A percentile compares a stretch with the other conserved stretches of the same genome.
Conservation (phyloP, 2,888 invertebrate species). For the Atethmia centrago region DNA sequence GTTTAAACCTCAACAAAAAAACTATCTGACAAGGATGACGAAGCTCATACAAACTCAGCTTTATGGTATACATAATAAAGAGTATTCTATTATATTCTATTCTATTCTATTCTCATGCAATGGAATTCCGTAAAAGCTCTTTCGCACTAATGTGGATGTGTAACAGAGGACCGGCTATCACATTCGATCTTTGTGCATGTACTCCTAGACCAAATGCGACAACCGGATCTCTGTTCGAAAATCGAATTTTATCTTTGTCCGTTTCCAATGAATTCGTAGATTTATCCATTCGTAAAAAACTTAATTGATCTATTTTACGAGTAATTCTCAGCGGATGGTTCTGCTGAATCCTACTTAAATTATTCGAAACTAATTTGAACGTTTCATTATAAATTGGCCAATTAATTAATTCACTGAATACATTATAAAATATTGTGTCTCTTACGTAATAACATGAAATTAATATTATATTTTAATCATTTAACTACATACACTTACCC, state of each 20-base stretch:
- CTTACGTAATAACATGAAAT: not conserved
- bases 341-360: slow-evolving; percentile 33
- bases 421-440: slow-evolving; percentile 11
- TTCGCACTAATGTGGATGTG: slow-evolving; percentile 17
- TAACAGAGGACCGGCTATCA: not conserved
- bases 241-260: slow-evolving; percentile 16
- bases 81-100: no score
- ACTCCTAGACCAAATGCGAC: not conserved
- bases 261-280: slow-evolving; percentile 13
- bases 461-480: not conserved
- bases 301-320: slow-evolving; percentile 30
- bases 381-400: slow-evolving; percentile 30
- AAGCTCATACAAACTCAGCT: no score
- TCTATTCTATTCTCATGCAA: no score
- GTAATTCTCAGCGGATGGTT: slow-evolving; percentile 6
- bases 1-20: not conserved
- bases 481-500: not conserved
- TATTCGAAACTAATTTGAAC: slow-evolving; percentile 32
- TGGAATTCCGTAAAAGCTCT: slow-evolving; percentile 17
- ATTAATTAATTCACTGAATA: slow-evolving; percentile 25
- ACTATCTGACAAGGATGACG: not conserved
- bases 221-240: not conserved
- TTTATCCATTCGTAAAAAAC: slow-evolving; percentile 10
- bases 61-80: no score
- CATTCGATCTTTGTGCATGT: slow-evolving; percentile 15